These are phyloP conservation scores for Eleginops maclovinus DNA, from an alignment of 2,113 vertebrate genomes.

Conservation along the genomic window DNA sequence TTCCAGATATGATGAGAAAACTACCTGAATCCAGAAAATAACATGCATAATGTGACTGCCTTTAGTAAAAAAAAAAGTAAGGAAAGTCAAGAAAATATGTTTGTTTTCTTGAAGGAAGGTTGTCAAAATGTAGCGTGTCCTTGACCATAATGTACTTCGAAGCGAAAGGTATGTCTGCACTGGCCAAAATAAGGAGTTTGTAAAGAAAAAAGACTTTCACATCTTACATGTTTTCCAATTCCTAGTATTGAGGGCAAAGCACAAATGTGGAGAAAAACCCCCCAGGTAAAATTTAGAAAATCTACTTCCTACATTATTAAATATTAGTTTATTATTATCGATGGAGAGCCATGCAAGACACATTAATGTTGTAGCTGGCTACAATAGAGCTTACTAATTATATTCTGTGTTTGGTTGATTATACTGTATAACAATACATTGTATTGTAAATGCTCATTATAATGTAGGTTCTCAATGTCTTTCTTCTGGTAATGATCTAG, in stretches of 20 bases:
- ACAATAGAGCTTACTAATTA: too few relatives aligned
- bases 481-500: too few relatives aligned
- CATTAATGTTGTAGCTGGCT: too few relatives aligned
- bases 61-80: conserved; percentile 28
- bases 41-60: background rate
- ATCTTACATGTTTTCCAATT: conserved; percentile 4
- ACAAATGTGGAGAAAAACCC: background rate
- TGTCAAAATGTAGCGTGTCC: conserved; percentile 17
- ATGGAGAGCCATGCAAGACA: too few relatives aligned
- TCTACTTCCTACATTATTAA: too few relatives aligned
- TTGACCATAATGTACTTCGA: conserved; percentile 16
- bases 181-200: background rate
- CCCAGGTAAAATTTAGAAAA: too few relatives aligned
- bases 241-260: background rate
- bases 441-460: too few relatives aligned
- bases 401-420: too few relatives aligned
- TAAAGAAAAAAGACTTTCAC: conserved; percentile 1
- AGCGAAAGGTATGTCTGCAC: background rate
- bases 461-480: too few relatives aligned
- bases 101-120: conserved; percentile 26
- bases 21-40: conserved; percentile 20
- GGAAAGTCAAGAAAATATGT: background rate
- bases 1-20: conserved; percentile 27
- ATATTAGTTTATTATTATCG: too few relatives aligned
- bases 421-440: too few relatives aligned